These are phyloP conservation scores for Phyllotreta striolata DNA, from an alignment of 2,888 invertebrate genomes.

Conservation along the genomic window DNA sequence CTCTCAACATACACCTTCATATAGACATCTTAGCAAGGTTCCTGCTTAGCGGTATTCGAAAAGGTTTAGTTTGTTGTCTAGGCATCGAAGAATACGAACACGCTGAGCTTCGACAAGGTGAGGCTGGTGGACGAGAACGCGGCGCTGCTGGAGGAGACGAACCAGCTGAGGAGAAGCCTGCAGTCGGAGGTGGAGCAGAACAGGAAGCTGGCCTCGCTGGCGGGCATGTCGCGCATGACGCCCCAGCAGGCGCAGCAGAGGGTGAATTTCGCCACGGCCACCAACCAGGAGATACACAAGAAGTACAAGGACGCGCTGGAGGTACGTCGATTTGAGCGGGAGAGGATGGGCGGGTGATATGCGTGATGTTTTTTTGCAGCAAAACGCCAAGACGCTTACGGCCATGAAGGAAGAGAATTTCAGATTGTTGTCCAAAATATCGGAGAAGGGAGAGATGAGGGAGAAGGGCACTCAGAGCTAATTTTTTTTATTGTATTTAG, in stretches of 20 bases:
- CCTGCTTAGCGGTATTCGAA: no score
- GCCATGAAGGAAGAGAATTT: slow-evolving; percentile 60
- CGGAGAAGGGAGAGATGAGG: slow-evolving; percentile 27
- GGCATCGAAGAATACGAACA: slow-evolving; percentile 55
- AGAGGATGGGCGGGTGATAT: no score
- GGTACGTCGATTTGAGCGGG: slow-evolving; percentile 57
- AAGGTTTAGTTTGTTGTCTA: slow-evolving; percentile 47
- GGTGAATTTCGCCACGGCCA: slow-evolving; percentile 69
- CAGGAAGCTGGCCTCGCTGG: slow-evolving; percentile 75
- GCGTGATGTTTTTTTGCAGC: slow-evolving; percentile 41
- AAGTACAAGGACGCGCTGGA: slow-evolving; percentile 64
- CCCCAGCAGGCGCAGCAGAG: slow-evolving; percentile 70
- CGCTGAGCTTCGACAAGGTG: slow-evolving; percentile 58
- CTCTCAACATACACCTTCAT: slow-evolving; percentile 14
- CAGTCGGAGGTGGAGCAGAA: slow-evolving; percentile 72
- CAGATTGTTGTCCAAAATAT: slow-evolving; percentile 50
- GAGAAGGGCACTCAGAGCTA: no score
- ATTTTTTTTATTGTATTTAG: no score
- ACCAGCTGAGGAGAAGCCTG: slow-evolving; percentile 74
- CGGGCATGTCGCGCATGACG: slow-evolving; percentile 69
- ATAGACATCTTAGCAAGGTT: slow-evolving; percentile 24
- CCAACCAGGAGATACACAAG: slow-evolving; percentile 68
- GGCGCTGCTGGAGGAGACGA: slow-evolving; percentile 78
- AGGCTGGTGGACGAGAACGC: slow-evolving; percentile 74
- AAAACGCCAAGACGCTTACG: slow-evolving; percentile 62